These are phyloP conservation scores for Hemicrepidius hirtus DNA, from an alignment of 2,888 invertebrate genomes.

Conservation along the genomic window DNA sequence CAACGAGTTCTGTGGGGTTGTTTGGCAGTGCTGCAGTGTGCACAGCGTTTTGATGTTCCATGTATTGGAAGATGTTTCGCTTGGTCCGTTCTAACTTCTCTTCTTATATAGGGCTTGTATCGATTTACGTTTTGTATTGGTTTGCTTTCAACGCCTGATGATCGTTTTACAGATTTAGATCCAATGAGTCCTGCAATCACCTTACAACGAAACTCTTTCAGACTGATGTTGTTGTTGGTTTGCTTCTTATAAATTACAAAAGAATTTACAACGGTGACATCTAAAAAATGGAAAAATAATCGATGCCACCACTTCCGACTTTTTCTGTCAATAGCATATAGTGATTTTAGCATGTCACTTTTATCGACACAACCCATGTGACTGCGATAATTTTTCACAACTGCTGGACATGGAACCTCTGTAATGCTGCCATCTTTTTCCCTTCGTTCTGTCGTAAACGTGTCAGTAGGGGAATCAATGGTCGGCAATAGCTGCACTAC, in stretches of 20 bases:
- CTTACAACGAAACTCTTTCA: neutral
- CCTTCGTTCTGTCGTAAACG: neutral
- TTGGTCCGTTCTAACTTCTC: too few species aligned
- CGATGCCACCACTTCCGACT: slow-evolving; percentile 4
- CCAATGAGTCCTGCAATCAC: neutral
- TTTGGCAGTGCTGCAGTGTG: too few species aligned
- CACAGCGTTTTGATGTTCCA: too few species aligned
- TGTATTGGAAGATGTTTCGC: too few species aligned
- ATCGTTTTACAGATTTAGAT: neutral
- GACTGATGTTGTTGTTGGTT: neutral
- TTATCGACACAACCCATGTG: slow-evolving; percentile 12
- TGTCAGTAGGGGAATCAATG: neutral
- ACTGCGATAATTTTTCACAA: neutral
- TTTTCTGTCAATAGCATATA: slow-evolving; percentile 10
- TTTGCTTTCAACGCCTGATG: neutral
- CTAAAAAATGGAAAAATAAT: slow-evolving; percentile 1
- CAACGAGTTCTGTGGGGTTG: too few species aligned
- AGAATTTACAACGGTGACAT: neutral
- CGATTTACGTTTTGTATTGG: neutral
- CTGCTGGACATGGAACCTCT: neutral
- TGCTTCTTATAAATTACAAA: neutral
- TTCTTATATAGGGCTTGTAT: too few species aligned
- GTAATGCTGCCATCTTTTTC: neutral
- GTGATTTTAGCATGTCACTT: slow-evolving; percentile 1
- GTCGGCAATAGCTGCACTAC: slow-evolving; percentile 4